phyloP scores from a whole-genome alignment of 2,888 invertebrate genomes.

The Venustoraphidia nigricollis region DNA sequence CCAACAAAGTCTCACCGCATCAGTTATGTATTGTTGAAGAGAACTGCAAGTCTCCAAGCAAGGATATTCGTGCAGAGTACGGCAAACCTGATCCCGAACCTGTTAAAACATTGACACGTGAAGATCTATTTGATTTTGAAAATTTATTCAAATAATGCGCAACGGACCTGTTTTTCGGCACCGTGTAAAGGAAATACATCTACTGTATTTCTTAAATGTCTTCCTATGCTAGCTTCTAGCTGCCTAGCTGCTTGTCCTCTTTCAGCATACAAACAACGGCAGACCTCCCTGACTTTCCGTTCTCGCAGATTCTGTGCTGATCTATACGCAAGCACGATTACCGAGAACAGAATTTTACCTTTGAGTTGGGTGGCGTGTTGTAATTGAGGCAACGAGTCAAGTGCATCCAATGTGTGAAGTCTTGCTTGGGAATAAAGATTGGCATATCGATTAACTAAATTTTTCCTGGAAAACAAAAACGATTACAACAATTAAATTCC shows the following conservation, averaged over 20 bases:
- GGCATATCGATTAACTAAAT: conserved; percentile 64
- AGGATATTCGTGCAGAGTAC: conserved; percentile 86
- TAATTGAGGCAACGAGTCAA: conserved; percentile 67
- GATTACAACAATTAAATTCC: background rate
- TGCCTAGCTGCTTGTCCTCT: conserved; percentile 27
- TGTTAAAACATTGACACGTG: background rate
- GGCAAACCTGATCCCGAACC: conserved; percentile 38
- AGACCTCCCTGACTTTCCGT: conserved; percentile 55
- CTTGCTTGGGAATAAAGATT: conserved; percentile 73
- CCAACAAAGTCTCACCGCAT: conserved; percentile 81
- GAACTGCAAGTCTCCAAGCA: conserved; percentile 66
- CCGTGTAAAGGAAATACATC: conserved; percentile 55
- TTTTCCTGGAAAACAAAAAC: conserved; percentile 31
- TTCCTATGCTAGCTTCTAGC: conserved; percentile 40
- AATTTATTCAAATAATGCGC: conserved; percentile 1
- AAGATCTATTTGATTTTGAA: background rate
- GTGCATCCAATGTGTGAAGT: conserved; percentile 70
- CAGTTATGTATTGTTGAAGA: conserved; percentile 63
- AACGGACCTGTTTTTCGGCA: conserved; percentile 46
- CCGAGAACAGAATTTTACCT: conserved; percentile 89
- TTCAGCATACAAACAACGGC: conserved; percentile 30
- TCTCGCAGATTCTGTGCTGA: conserved; percentile 55
- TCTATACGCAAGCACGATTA: conserved; percentile 74
- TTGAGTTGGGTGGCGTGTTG: conserved; percentile 77
- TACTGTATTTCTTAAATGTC: conserved; percentile 51